Percentiles rank a stretch among this genome's conserved stretches.
Evolutionary conservation across 2,113 vertebrate species (phyloP).

Genomic region (Sakesphorus luctuosus): DNA sequence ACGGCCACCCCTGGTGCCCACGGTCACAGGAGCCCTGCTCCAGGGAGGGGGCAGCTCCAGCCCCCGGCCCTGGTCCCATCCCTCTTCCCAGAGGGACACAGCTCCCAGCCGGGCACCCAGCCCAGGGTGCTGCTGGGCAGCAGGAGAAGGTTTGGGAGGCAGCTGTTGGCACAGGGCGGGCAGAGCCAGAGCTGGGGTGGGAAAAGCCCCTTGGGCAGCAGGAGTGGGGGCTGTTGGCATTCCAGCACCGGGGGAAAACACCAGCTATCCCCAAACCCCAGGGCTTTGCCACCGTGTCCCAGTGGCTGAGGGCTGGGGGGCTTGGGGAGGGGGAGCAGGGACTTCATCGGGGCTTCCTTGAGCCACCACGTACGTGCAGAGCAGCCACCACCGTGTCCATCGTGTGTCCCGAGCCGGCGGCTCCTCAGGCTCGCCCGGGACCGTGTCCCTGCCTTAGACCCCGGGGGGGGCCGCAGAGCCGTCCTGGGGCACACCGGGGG

Average conservation of each 20-base stretch:
- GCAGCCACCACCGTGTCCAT: neutral
- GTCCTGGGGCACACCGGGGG: accelerated
- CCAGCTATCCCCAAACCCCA: neutral
- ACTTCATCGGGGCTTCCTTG: neutral
- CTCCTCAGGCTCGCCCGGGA: neutral
- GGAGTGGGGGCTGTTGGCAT: accelerated
- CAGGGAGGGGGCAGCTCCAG: neutral
- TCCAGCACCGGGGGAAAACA: neutral
- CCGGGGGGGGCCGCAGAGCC: neutral
- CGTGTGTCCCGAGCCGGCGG: accelerated
- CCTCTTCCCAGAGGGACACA: neutral
- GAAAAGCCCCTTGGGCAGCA: neutral
- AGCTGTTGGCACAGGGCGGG: neutral
- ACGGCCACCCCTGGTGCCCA: neutral
- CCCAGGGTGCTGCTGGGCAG: neutral
- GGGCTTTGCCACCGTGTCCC: neutral
- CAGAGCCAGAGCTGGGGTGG: neutral
- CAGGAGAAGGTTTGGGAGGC: neutral
- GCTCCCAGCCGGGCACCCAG: accelerated
- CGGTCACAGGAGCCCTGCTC: accelerated
- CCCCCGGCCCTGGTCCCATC: neutral
- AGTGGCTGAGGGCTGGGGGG: neutral
- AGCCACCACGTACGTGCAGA: neutral
- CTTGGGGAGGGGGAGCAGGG: accelerated
- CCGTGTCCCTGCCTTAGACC: neutral